Evolutionary conservation across 2,888 invertebrate species (phyloP).

Genomic region (Gasteruption jaculator): DNA sequence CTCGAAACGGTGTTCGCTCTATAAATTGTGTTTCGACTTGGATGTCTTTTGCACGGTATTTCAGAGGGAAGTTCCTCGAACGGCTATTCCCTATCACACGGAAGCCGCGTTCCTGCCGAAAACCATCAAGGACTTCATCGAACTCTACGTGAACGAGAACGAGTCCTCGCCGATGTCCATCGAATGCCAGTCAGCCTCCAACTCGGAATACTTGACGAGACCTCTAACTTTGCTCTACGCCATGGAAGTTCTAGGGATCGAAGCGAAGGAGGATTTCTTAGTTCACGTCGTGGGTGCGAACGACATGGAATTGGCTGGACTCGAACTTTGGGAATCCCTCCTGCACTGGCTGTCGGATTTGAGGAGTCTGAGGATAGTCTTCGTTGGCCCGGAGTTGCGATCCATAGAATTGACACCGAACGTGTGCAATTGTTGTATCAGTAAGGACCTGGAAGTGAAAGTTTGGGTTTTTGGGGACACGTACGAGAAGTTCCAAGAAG

Average conservation of each 20-base stretch:
- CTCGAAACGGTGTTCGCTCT: conserved; percentile 22
- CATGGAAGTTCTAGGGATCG: conserved; percentile 26
- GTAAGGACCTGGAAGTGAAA: conserved; percentile 24
- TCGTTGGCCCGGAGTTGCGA: conserved; percentile 44
- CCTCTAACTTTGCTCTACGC: conserved; percentile 37
- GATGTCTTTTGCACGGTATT: conserved; percentile 26
- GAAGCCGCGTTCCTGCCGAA: conserved; percentile 28
- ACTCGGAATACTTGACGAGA: conserved; percentile 38
- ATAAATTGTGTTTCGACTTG: conserved; percentile 32
- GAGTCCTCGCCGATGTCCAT: conserved; percentile 20
- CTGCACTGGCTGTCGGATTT: conserved; percentile 40
- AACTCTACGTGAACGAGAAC: conserved; percentile 24
- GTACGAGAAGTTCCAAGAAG: conserved; percentile 30
- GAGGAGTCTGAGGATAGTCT: conserved; percentile 28
- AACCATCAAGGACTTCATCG: conserved; percentile 31
- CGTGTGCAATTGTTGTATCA: conserved; percentile 29
- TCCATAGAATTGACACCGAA: conserved; percentile 15
- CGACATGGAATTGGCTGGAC: conserved; percentile 33
- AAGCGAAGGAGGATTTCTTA: conserved; percentile 19
- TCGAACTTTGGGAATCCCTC: conserved; percentile 41
- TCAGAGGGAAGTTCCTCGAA: conserved; percentile 24
- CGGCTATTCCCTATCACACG: conserved; percentile 25
- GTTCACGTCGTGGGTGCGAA: conserved; percentile 46
- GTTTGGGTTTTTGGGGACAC: conserved; percentile 22
- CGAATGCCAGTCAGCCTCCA: conserved; percentile 22